These are phyloP conservation scores for Rhyacophila brunnea DNA, from an alignment of 1,140 invertebrate genomes.

Conservation along the genomic window DNA sequence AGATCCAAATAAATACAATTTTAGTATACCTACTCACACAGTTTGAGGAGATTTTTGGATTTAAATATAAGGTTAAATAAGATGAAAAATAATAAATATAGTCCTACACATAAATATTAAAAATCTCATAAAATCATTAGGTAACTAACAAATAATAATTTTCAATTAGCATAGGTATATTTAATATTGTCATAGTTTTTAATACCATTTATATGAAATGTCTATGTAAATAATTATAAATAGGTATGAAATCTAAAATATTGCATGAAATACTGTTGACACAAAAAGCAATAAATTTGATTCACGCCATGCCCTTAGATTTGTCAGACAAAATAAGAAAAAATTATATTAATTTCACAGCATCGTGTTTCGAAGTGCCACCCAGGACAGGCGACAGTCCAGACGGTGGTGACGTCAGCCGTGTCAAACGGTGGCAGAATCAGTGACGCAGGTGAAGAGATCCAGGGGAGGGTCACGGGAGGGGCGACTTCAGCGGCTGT, in stretches of 20 bases:
- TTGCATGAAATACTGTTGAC: no score
- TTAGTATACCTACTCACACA: no score
- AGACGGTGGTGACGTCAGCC: slow-evolving; percentile 8
- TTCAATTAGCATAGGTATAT: not conserved
- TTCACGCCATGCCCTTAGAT: no score
- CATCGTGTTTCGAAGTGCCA: slow-evolving; percentile 21
- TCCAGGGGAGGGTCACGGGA: slow-evolving; percentile 1
- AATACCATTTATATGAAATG: no score
- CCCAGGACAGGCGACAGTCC: slow-evolving; percentile 2
- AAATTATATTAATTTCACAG: slow-evolving; percentile 14
- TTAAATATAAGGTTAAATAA: not conserved
- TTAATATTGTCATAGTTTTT: no score
- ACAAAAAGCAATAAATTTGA: no score
- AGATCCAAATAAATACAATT: no score
- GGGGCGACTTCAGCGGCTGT: not conserved
- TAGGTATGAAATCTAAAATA: no score
- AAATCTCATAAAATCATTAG: not conserved
- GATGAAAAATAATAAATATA: not conserved
- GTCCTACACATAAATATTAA: not conserved
- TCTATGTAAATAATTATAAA: no score
- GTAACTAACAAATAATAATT: not conserved
- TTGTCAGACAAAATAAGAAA: no score
- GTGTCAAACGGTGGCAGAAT: not conserved
- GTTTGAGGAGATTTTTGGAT: no score
- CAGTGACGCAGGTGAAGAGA: slow-evolving; percentile 21